A percentile compares a stretch with the other conserved stretches of the same genome.
These are phyloP conservation scores for Epinephelus coioides DNA, from an alignment of 2,797 vertebrate species.

Conservation along the genomic window DNA sequence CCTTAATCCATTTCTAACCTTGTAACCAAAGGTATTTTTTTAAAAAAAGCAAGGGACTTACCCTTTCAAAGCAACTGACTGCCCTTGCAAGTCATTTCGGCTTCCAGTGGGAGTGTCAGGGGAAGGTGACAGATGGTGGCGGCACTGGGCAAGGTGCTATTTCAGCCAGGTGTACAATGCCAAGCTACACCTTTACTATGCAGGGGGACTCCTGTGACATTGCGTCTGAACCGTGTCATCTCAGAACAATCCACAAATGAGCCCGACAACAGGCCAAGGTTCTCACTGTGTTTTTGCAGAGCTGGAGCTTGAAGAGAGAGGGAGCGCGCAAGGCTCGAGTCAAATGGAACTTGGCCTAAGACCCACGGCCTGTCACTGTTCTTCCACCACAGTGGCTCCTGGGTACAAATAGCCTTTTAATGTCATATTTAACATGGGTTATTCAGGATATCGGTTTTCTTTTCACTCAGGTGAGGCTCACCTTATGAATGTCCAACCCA, in stretches of 20 bases:
- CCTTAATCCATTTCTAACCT: conserved; percentile 12
- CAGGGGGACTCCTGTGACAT: conserved; percentile 69
- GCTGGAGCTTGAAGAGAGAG: conserved; percentile 31
- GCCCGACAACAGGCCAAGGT: conserved; percentile 60
- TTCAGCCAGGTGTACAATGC: conserved; percentile 78
- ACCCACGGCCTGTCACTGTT: conserved; percentile 68
- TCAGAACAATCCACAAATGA: conserved; percentile 74
- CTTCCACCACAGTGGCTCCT: conserved; percentile 48
- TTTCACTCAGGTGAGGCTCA: conserved; percentile 27
- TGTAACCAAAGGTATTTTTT: conserved; percentile 37
- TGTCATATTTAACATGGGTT: conserved; percentile 53
- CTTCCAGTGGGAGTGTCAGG: conserved; percentile 51
- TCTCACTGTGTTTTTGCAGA: conserved; percentile 52
- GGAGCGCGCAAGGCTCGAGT: conserved; percentile 31
- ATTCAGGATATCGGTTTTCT: conserved; percentile 49
- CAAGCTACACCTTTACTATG: conserved; percentile 73
- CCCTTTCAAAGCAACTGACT: conserved; percentile 40
- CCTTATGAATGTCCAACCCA: conserved; percentile 13
- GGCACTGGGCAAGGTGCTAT: conserved; percentile 71
- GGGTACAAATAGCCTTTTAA: conserved; percentile 66
- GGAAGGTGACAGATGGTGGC: conserved; percentile 76
- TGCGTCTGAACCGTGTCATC: conserved; percentile 67
- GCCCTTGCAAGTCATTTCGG: conserved; percentile 55
- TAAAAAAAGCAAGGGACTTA: conserved; percentile 29
- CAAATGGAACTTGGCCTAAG: conserved; percentile 71